Conservation (phyloP, 1,140 invertebrate species). For the Glomeris maerens region DNA sequence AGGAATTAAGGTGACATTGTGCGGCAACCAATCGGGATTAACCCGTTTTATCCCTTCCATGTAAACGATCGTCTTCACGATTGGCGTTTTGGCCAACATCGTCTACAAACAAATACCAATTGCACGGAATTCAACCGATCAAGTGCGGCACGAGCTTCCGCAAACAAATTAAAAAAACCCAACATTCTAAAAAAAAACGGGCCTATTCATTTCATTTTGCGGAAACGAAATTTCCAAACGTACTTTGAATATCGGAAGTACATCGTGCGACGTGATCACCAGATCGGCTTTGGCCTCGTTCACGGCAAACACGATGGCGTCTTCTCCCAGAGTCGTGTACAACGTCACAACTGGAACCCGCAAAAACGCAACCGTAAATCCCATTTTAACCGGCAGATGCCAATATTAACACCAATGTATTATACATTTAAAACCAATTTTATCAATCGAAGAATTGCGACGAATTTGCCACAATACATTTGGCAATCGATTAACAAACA, state of each 20-base stretch:
- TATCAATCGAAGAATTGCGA: background rate
- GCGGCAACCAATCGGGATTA: slow-evolving; percentile 43
- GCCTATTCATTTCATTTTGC: too few relatives aligned
- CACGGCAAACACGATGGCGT: slow-evolving; percentile 86
- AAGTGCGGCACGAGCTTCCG: too few relatives aligned
- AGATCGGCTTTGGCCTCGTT: slow-evolving; percentile 89
- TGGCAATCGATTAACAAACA: too few relatives aligned
- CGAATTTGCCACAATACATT: too few relatives aligned
- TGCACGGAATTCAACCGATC: too few relatives aligned
- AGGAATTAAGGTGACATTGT: too few relatives aligned
- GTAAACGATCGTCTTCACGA: slow-evolving; percentile 57
- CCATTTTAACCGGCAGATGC: background rate
- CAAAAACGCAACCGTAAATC: background rate
- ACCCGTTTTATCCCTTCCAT: slow-evolving; percentile 52
- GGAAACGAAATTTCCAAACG: slow-evolving; percentile 10
- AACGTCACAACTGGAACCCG: slow-evolving; percentile 90
- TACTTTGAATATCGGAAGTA: slow-evolving; percentile 72
- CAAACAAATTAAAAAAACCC: too few relatives aligned
- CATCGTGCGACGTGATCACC: slow-evolving; percentile 74
- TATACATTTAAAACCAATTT: background rate
- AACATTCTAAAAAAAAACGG: too few relatives aligned
- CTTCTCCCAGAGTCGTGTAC: slow-evolving; percentile 91
- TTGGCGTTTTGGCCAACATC: slow-evolving; percentile 22
- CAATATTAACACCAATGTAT: slow-evolving; percentile 2
- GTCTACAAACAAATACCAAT: slow-evolving; percentile 36